Base-by-base conservation (phyloP, 2,797 vertebrate genomes). In the Centroberyx gerrardi region DNA sequence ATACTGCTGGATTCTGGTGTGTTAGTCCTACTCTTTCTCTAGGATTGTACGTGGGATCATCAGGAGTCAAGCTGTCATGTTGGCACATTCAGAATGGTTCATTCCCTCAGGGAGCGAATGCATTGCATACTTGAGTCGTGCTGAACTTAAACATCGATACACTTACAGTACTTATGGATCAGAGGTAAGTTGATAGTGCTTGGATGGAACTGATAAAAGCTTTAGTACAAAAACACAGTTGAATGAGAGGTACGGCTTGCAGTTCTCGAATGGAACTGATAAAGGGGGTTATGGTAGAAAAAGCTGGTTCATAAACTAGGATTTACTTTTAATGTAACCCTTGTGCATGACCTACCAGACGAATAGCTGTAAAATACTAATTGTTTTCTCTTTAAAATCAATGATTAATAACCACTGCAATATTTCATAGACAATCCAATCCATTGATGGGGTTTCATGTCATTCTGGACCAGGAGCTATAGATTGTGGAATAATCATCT, bases 101-200 rank as follows among this genome's bases (percentile, higher is more conserved):
- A 48, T 52, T 49, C 51, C 22, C 8, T 65, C 13, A 9, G 14
- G 67, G 42, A 62, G 22, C 17, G 15, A 68, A 53, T 59, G 8
- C 55, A 44, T 1, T 59, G 29, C 51, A 72, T 51, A 68, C 15
- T 49, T 5, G 31, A 78, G 38, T 72, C 51, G 29, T 46, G 8
- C 33, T 48, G 33, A 79, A 59, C 15, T 56, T 67, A 62, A 61
- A 78, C 72, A 77, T 33, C 13, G 55, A 72, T 49, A 46, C 58
- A 79, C 36, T 44, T 81, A 80, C 75, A 85, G 78, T 84, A 88
- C 84, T 84, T 82, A 46, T 75, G 62, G 54, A 80, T 72, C 38
- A 67, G 84, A 90, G 81, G 83, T 90, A 82, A 63, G 51, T 74
- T 82, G 64, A 82, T 81, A 68, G 65, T 72, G 54, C 22, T 31